These are phyloP conservation scores for Berghia stephanieae DNA, from an alignment of 1,140 invertebrate genomes.

Conservation along the genomic window DNA sequence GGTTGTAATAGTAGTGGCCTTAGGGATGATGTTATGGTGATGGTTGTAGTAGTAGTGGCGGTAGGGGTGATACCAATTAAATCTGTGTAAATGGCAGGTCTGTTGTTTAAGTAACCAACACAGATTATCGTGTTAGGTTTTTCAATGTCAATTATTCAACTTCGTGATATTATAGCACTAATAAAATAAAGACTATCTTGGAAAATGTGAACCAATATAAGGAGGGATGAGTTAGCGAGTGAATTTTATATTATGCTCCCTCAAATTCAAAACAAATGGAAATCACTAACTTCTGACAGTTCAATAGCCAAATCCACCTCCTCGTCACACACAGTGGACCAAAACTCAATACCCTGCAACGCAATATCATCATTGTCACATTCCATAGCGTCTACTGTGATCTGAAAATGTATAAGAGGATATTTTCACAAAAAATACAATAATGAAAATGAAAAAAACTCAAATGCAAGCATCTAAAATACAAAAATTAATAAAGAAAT, in stretches of 20 bases:
- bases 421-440: background rate
- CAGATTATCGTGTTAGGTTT: too few relatives aligned
- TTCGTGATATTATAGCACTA: background rate
- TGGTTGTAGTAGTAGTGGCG: too few relatives aligned
- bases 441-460: background rate
- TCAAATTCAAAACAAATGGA: too few relatives aligned
- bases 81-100: too few relatives aligned
- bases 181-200: background rate
- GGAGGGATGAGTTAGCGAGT: too few relatives aligned
- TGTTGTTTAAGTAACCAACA: too few relatives aligned
- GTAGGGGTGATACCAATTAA: too few relatives aligned
- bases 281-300: slow-evolving; percentile 77
- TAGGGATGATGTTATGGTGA: too few relatives aligned
- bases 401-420: slow-evolving; percentile 70
- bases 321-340: slow-evolving; percentile 99
- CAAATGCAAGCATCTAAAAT: background rate
- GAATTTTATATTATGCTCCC: too few relatives aligned
- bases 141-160: too few relatives aligned
- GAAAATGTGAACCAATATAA: background rate
- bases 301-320: slow-evolving; percentile 97
- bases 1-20: too few relatives aligned
- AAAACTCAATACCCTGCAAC: slow-evolving; percentile 99
- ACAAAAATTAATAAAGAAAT: background rate
- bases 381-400: slow-evolving; percentile 98
- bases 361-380: slow-evolving; percentile 94